Evolutionary conservation across 1,140 invertebrate species (phyloP), one percentile per base, ranked within the genome.

Genomic region (Trachelipus rathkii): DNA sequence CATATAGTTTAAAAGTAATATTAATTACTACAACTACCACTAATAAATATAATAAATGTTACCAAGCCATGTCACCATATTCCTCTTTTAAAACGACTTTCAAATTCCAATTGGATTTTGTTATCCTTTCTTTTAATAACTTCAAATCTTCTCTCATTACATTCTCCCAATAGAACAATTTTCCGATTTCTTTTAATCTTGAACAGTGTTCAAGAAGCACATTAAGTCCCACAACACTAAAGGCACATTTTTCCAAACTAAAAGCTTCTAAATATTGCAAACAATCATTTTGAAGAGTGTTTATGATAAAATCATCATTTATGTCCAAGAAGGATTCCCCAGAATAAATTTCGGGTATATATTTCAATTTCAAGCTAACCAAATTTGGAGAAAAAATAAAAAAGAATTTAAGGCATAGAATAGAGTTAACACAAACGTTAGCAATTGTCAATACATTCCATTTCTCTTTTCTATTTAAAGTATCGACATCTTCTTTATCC

Each of bases 131-230:
- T 60, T 19, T 60, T 19, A 60, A 60, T 3, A 4, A 13, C 11
- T 60, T 60, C 19, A 60, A 60, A 60, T 60, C 11, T 13, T 60
- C 19, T 15, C 50, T 60, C 8, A 15, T 8, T 60, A 60, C 8
- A 60, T 60, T 60, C 19, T 60, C 19, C 50, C 50, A 60, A 60
- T 60, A 60, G 19, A 60, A 60, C 19, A 60, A 60, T 60, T 60
- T 60, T 19, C 19, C 50, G 4, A 60, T 15, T 15, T 60, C 1
- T 60, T 60, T 60, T 19, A 60, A 19, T 19, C 8, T 8, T 1
- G 50, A 4, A 60, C 50, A 60, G 19, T 60, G 2, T 19, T 15
- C 11, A 15, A 60, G 19, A 19, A 60, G 1, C 11, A 19, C 8
- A 15, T 60, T 19, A 13, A 60, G 19, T 60, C 50, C 50, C 19